phyloP scores from a whole-genome alignment of 2,113 vertebrate species.

The Cyprinodon tularosa region DNA sequence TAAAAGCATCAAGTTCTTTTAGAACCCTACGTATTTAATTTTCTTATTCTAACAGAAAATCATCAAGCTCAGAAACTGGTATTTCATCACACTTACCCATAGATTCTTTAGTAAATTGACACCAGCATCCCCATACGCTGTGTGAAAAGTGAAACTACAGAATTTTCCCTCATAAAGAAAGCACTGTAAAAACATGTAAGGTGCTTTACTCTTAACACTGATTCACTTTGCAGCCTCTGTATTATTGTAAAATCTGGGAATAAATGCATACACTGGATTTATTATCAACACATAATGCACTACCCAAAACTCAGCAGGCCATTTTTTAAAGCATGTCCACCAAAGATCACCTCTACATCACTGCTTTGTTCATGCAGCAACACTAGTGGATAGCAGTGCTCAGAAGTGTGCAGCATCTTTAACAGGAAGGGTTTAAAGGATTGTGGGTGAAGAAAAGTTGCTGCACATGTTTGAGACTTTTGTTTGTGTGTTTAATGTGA shows the following conservation, averaged over 20 bases:
- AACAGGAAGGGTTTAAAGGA: slow-evolving; percentile 21
- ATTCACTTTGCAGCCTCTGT: background rate
- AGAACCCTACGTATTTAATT: background rate
- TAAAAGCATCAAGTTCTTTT: background rate
- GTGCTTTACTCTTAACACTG: background rate
- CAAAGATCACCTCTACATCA: slow-evolving; percentile 65
- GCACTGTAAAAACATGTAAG: too few relatives aligned
- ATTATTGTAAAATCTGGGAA: background rate
- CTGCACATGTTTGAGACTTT: slow-evolving; percentile 19
- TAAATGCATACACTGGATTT: slow-evolving; percentile 18
- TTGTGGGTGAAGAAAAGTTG: slow-evolving; percentile 23
- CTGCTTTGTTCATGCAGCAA: slow-evolving; percentile 49
- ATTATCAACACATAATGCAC: slow-evolving; percentile 17
- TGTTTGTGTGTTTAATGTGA: background rate
- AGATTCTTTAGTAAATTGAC: too few relatives aligned
- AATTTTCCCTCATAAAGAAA: background rate
- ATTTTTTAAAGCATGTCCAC: slow-evolving; percentile 50
- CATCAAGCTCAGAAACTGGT: too few relatives aligned
- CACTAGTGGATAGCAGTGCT: slow-evolving; percentile 49
- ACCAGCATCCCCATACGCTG: too few relatives aligned
- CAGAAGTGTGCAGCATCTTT: slow-evolving; percentile 5
- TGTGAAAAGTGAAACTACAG: too few relatives aligned
- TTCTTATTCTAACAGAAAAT: too few relatives aligned
- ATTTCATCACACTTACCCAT: too few relatives aligned
- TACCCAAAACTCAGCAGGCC: slow-evolving; percentile 1